Base-by-base conservation (phyloP, 1,140 invertebrate species). In the Drosophila tristis region DNA sequence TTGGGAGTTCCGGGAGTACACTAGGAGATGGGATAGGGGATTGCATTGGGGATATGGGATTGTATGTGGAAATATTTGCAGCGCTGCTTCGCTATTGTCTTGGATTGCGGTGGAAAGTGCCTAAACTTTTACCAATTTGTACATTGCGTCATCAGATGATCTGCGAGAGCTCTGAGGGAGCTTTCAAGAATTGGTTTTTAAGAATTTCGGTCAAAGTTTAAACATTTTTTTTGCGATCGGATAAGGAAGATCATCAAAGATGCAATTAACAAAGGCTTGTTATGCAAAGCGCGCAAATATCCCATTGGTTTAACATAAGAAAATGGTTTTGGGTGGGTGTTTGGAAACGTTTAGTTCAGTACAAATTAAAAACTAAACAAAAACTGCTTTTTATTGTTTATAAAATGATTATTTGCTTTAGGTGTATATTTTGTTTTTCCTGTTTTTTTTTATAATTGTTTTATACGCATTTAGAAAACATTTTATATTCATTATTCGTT, bases 121-220 rank as follows among this genome's bases (percentile, higher is more conserved):
- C 76, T 64, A 90, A 90, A 90, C 86, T 82, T 39, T 80, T 65
- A 82, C 80, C 90, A 80, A 84, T 92, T 92, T 92, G 91, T 92
- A 92, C 91, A 92, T 92, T 87, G 89, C 85, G 77, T 90, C 91
- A 92, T 92, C 91, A 92, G 91, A 92, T 92, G 91, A 92, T 92
- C 91, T 92, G 91, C 92, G 91, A 92, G 78, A 91, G 91, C 90
- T 81, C 78, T 45, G 59, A 68, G 49, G 78, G 84, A 87, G 84
- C 84, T 70, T 54, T 89, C 84, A 89, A 89, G 79, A 84, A 89
- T 87, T 78, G 66, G 67, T 86, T 76, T 80, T 89, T 55, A 79
- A 80, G 59, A 86, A 82, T 90, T 90, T 82, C 77, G 74, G 78
- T 71, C 64, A 73, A 77, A 73, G 82, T 90, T 90, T 80, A 82